Base-by-base conservation (phyloP, 2,797 vertebrate species). In the Acridotheres tristis region DNA sequence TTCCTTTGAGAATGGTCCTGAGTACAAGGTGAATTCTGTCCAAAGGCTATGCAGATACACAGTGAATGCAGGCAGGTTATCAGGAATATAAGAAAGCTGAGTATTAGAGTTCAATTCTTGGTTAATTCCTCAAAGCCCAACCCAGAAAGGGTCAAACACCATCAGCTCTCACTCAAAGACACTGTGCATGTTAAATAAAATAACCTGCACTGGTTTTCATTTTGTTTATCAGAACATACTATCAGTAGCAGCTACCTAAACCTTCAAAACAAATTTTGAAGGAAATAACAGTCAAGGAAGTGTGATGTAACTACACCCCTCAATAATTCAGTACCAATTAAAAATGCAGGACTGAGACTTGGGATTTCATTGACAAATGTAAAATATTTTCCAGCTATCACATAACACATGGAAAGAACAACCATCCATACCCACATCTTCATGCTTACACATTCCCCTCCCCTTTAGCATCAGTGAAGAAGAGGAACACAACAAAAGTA, bases 91-190 rank as follows among this genome's bases (percentile, higher is more conserved):
- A 68, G 62, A 17, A 77, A 93, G 29, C 29, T 83, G 61, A 72
- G 45, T 92, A 74, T 76, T 71, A 84, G 59, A 90, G 88, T 72
- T 92, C 71, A 79, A 12, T 59, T 51, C 61, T 69, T 95, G 69
- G 63, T 86, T 96, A 85, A 76, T 93, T 85, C 80, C 88, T 95
- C 45, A 54, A 82, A 94, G 61, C 7, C 30, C 89, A 63, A 77
- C 27, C 47, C 47, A n/a, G 36, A 83, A 4, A 51, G 57, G 72
- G 54, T 55, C 80, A 93, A 95, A 88, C 54, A 90, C 11, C 43
- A 40, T 75, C 72, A 88, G 42, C 32, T 93, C 72, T 80, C 45
- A 58, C 67, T 81, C 75, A 66, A 90, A 93, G 75, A 93, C 80
- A 80, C 10, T 62, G 12, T 65, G 36, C 20, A 75, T 34, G 47